phyloP scores from a whole-genome alignment of 2,888 invertebrate species.

The Oithona nana region DNA sequence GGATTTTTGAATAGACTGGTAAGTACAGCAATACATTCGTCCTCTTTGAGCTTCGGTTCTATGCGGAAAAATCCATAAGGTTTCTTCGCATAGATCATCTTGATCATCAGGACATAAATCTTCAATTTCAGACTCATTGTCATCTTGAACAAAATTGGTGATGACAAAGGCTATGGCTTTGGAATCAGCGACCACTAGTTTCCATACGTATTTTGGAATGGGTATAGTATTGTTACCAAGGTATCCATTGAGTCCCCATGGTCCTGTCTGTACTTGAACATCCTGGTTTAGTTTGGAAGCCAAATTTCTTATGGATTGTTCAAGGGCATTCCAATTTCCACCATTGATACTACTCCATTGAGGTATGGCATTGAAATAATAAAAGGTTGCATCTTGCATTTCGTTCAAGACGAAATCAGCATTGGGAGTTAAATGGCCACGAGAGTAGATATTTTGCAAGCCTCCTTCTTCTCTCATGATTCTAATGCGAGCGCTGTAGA shows the following conservation, averaged over 20 bases:
- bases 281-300: background rate
- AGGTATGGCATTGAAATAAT: constrained; percentile 23
- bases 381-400: constrained; percentile 24
- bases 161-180: constrained; percentile 18
- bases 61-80: background rate
- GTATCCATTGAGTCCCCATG: constrained; percentile 17
- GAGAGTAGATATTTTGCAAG: constrained; percentile 17
- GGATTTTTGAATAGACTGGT: constrained; percentile 8
- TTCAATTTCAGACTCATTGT: background rate
- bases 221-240: constrained; percentile 18
- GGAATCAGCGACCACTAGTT: constrained; percentile 19
- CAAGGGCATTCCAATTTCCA: constrained; percentile 24
- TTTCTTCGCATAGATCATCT: background rate
- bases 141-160: constrained; percentile 17
- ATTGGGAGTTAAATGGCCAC: constrained; percentile 24
- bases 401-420: constrained; percentile 23
- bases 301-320: constrained; percentile 15
- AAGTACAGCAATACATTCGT: constrained; percentile 19
- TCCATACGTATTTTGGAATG: constrained; percentile 21
- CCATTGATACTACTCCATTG: constrained; percentile 24
- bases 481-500: constrained; percentile 3
- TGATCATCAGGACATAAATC: constrained; percentile 3
- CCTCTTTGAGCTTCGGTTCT: constrained; percentile 12
- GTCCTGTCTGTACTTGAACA: constrained; percentile 20
- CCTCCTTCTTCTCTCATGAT: background rate